These are phyloP conservation scores for Apostichopus californicus DNA, from an alignment of 35 echinoderm and acorn worm species.

Conservation along the genomic window DNA sequence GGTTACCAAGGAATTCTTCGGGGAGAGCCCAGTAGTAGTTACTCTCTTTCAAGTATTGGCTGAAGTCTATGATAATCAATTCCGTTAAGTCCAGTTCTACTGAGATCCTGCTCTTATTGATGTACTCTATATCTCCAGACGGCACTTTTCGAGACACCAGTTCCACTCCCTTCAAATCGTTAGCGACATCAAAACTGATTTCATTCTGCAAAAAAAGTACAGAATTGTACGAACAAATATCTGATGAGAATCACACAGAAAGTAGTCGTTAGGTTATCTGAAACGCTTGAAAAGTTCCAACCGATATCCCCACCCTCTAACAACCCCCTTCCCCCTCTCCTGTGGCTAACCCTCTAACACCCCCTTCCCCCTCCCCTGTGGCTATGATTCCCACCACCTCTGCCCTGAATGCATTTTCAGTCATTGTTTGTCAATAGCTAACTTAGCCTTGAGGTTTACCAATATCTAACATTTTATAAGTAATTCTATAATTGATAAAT, in stretches of 20 bases:
- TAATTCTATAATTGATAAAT: too few species aligned
- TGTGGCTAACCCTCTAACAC: too few species aligned
- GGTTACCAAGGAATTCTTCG: constrained; percentile 69
- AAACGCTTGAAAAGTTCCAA: too few species aligned
- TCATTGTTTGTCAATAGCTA: too few species aligned
- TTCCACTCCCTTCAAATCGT: constrained; percentile 55
- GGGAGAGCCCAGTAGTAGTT: constrained; percentile 92
- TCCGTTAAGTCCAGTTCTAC: constrained; percentile 54
- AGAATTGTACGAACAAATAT: background rate
- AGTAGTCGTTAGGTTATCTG: background rate
- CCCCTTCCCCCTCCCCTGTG: too few species aligned
- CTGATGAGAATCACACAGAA: background rate
- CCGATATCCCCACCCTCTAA: too few species aligned
- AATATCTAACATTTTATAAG: too few species aligned
- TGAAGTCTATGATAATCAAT: constrained; percentile 65
- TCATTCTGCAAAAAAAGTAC: constrained; percentile 7
- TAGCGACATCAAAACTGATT: constrained; percentile 11
- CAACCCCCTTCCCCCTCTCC: too few species aligned
- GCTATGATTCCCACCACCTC: too few species aligned
- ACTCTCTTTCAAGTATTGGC: constrained; percentile 36
- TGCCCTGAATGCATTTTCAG: too few species aligned
- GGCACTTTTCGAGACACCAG: constrained; percentile 38
- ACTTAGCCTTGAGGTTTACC: too few species aligned
- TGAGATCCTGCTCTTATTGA: constrained; percentile 24
- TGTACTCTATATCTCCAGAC: constrained; percentile 2